phyloP scores from a whole-genome alignment of 2,113 vertebrate genomes.

The Aspiorhynchus laticeps region DNA sequence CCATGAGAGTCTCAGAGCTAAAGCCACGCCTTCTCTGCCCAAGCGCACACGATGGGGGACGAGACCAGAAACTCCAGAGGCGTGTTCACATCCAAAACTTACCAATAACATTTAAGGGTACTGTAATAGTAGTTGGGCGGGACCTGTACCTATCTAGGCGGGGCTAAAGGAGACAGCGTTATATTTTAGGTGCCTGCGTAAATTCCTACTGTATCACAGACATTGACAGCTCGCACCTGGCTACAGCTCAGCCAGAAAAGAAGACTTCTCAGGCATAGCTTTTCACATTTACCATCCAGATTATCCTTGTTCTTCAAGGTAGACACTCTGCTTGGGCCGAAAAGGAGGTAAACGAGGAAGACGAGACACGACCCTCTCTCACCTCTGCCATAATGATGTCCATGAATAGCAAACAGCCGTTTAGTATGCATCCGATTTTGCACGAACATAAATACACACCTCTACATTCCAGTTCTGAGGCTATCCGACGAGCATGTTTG shows the following conservation, averaged over 20 bases:
- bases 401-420: constrained; percentile 94
- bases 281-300: constrained; percentile 46
- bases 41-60: constrained; percentile 16
- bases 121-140: constrained; percentile 38
- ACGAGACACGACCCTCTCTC: constrained; percentile 65
- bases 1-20: neutral
- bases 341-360: constrained; percentile 65
- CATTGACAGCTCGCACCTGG: constrained; percentile 46
- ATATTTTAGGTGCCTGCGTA: constrained; percentile 71
- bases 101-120: constrained; percentile 51
- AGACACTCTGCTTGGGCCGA: constrained; percentile 45
- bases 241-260: constrained; percentile 24
- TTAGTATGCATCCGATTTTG: constrained; percentile 91
- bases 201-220: constrained; percentile 68
- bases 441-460: constrained; percentile 90
- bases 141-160: constrained; percentile 56
- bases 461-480: constrained; percentile 88
- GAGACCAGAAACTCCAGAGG: constrained; percentile 41
- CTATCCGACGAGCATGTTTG: constrained; percentile 87
- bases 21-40: constrained; percentile 6
- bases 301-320: constrained; percentile 49
- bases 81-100: constrained; percentile 45
- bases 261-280: constrained; percentile 39
- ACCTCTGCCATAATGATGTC: constrained; percentile 86
- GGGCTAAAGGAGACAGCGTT: constrained; percentile 50